Conservation (phyloP, 2,888 invertebrate genomes). For the Agonum fuliginosum region DNA sequence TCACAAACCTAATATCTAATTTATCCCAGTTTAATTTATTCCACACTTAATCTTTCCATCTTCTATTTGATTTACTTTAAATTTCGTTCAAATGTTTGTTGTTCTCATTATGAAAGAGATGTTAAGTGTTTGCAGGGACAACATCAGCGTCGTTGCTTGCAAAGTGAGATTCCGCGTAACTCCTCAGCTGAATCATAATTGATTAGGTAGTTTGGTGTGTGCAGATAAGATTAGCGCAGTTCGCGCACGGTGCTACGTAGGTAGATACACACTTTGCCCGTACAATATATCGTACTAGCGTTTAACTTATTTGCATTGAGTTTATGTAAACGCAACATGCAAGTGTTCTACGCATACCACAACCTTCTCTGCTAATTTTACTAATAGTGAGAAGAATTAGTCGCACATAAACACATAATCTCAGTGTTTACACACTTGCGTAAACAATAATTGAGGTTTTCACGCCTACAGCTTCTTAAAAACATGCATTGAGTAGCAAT, state of each 20-base stretch:
- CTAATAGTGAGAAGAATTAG: no score
- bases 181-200: slow-evolving; percentile 36
- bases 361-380: slow-evolving; percentile 24
- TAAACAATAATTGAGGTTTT: no score
- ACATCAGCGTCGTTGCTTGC: not conserved
- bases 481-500: no score
- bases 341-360: slow-evolving; percentile 34
- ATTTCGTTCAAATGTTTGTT: no score
- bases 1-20: no score
- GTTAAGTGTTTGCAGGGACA: slow-evolving; percentile 10
- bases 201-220: slow-evolving; percentile 44
- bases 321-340: slow-evolving; percentile 33
- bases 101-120: slow-evolving; percentile 22
- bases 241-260: not conserved
- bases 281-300: slow-evolving; percentile 25
- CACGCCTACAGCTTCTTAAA: no score
- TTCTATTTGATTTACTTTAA: no score
- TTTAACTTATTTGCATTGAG: slow-evolving; percentile 36
- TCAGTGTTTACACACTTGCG: no score
- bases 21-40: no score
- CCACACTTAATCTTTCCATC: no score
- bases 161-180: slow-evolving; percentile 32
- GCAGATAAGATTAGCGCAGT: slow-evolving; percentile 43
- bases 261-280: slow-evolving; percentile 11
- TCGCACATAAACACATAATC: no score